phyloP scores from a whole-genome alignment of 2,888 invertebrate genomes.

The Nasonia oneida region DNA sequence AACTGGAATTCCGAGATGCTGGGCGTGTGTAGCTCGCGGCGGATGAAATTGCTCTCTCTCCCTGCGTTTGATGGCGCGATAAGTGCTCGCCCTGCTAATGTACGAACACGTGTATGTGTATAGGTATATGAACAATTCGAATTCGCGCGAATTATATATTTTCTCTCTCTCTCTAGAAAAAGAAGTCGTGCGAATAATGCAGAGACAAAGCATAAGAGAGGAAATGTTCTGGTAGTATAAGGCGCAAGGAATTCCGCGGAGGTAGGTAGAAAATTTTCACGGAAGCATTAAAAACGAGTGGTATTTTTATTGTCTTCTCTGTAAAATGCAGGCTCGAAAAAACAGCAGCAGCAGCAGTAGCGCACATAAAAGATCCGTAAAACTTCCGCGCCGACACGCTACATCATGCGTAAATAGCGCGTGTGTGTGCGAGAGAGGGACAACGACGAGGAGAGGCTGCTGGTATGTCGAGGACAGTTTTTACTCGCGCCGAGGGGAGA shows the following conservation, averaged over 20 bases:
- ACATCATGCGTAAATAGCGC: conserved; percentile 58
- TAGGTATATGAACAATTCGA: too few species aligned
- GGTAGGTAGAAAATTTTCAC: conserved; percentile 44
- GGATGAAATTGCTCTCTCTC: not conserved
- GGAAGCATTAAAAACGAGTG: conserved; percentile 59
- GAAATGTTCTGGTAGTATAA: not conserved
- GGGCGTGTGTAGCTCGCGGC: not conserved
- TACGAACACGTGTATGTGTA: not conserved
- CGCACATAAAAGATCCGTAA: conserved; percentile 57
- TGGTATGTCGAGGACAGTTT: conserved; percentile 52
- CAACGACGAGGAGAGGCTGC: not conserved
- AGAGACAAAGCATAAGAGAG: not conserved
- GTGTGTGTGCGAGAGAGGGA: not conserved
- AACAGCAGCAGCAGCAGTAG: conserved; percentile 17
- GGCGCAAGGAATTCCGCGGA: conserved; percentile 47
- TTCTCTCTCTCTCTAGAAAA: too few species aligned
- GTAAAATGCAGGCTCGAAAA: conserved; percentile 52
- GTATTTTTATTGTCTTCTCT: conserved; percentile 59
- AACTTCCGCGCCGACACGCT: conserved; percentile 43
- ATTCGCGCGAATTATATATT: too few species aligned
- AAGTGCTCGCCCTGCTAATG: not conserved
- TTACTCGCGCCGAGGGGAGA: conserved; percentile 24
- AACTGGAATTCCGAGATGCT: conserved; percentile 45
- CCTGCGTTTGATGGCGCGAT: not conserved
- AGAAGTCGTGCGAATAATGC: not conserved